Conservation (phyloP, 2,888 invertebrate genomes). For the Pollenia griseotomentosa region DNA sequence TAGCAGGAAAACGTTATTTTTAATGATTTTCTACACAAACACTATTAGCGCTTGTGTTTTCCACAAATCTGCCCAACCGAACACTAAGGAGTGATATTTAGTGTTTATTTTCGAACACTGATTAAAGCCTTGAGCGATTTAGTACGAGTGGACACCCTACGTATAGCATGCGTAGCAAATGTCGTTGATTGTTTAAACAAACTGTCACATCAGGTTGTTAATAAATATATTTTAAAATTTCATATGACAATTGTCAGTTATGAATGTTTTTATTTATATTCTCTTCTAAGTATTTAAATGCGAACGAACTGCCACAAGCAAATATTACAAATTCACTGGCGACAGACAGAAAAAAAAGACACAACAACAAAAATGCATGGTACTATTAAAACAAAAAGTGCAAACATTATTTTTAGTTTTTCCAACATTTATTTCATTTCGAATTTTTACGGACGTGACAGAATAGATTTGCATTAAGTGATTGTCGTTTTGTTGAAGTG, state of each 20-base stretch:
- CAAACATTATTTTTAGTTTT: conserved; percentile 51
- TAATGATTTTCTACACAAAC: too few species aligned
- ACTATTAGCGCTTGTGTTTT: too few species aligned
- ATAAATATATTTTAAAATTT: conserved; percentile 48
- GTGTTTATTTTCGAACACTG: too few species aligned
- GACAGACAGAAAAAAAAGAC: conserved; percentile 20
- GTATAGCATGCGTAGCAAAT: conserved; percentile 24
- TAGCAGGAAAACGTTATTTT: too few species aligned
- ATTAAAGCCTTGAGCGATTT: too few species aligned
- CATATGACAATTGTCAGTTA: conserved; percentile 58
- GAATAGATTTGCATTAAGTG: conserved; percentile 27
- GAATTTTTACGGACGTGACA: conserved; percentile 21
- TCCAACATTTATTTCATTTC: conserved; percentile 10
- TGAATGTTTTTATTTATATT: conserved; percentile 35
- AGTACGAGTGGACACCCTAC: neutral
- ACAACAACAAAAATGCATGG: conserved; percentile 21
- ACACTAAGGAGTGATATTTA: too few species aligned
- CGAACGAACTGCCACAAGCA: conserved; percentile 15
- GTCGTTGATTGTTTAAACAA: conserved; percentile 44
- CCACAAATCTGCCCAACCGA: too few species aligned
- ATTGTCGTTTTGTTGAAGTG: conserved; percentile 20
- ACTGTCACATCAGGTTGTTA: conserved; percentile 58
- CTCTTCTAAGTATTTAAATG: neutral
- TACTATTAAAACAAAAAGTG: conserved; percentile 21
- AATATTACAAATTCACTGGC: neutral